A percentile compares a stretch with the other conserved stretches of the same genome.
These are phyloP conservation scores for Mamestra brassicae DNA, from an alignment of 2,888 invertebrate species.

Conservation along the genomic window DNA sequence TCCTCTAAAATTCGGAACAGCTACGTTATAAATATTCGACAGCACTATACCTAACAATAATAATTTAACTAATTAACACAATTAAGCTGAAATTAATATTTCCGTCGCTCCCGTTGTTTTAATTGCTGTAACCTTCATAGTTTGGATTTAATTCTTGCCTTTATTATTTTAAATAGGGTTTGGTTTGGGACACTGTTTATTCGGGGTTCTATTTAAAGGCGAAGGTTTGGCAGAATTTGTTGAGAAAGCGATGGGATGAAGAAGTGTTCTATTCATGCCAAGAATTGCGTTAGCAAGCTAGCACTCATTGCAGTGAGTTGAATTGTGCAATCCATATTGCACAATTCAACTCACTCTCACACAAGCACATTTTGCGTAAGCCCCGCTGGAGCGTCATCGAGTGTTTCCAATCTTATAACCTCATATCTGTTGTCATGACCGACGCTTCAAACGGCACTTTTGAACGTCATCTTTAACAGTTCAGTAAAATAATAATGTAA, in stretches of 20 bases:
- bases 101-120: slow-evolving; percentile 47
- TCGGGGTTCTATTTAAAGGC: neutral
- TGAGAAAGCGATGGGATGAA: neutral
- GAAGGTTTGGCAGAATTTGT: neutral
- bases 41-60: slow-evolving; percentile 29
- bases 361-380: no score
- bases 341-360: no score
- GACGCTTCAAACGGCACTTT: no score
- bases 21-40: slow-evolving; percentile 37
- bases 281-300: no score
- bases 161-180: slow-evolving; percentile 36
- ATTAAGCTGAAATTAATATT: slow-evolving; percentile 56
- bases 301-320: no score
- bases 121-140: slow-evolving; percentile 44
- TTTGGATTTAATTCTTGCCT: slow-evolving; percentile 25
- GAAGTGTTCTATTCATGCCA: no score
- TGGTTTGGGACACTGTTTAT: neutral
- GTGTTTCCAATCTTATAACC: no score
- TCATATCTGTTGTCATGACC: no score
- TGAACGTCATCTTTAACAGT: no score
- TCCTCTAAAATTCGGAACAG: slow-evolving; percentile 36
- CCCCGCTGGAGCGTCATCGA: no score
- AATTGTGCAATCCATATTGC: no score
- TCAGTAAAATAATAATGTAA: no score
- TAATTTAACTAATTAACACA: slow-evolving; percentile 57